Evolutionary conservation across 2,888 invertebrate species (phyloP).

Genomic region (Brenthis ino): DNA sequence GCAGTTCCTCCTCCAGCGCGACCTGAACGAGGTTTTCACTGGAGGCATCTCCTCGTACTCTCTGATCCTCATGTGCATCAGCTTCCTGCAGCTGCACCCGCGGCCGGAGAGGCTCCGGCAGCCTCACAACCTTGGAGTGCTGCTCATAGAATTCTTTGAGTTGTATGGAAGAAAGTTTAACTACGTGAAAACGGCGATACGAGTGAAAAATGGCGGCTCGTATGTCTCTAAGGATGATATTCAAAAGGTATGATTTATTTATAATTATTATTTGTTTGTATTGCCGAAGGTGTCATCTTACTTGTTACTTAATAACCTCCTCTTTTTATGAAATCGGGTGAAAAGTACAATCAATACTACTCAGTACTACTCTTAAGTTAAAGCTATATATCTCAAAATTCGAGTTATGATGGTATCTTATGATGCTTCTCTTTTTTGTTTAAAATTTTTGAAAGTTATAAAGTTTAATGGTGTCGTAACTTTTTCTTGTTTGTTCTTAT

Average conservation of each 20-base stretch:
- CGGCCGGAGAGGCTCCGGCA: conserved; percentile 87
- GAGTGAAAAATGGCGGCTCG: conserved; percentile 95
- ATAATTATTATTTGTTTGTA: too few species aligned
- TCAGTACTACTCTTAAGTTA: too few species aligned
- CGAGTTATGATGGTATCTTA: too few species aligned
- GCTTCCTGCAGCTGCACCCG: conserved; percentile 96
- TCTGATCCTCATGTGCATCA: conserved; percentile 98
- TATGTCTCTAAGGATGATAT: conserved; percentile 97
- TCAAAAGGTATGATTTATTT: conserved; percentile 77
- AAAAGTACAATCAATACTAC: too few species aligned
- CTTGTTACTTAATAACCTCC: too few species aligned
- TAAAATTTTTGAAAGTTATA: too few species aligned
- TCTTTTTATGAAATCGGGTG: too few species aligned
- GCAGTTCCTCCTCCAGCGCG: conserved; percentile 98
- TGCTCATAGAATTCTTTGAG: conserved; percentile 98
- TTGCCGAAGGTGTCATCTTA: too few species aligned
- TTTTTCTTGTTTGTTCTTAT: too few species aligned
- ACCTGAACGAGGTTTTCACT: conserved; percentile 99
- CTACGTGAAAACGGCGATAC: conserved; percentile 96
- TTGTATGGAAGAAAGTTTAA: conserved; percentile 98
- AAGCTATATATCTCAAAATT: too few species aligned
- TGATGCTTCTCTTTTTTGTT: too few species aligned
- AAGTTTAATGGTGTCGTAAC: too few species aligned
- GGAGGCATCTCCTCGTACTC: conserved; percentile 99
- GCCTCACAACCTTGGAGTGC: conserved; percentile 92